Conservation (phyloP, 2,113 vertebrate genomes). For the Salvator merianae region DNA sequence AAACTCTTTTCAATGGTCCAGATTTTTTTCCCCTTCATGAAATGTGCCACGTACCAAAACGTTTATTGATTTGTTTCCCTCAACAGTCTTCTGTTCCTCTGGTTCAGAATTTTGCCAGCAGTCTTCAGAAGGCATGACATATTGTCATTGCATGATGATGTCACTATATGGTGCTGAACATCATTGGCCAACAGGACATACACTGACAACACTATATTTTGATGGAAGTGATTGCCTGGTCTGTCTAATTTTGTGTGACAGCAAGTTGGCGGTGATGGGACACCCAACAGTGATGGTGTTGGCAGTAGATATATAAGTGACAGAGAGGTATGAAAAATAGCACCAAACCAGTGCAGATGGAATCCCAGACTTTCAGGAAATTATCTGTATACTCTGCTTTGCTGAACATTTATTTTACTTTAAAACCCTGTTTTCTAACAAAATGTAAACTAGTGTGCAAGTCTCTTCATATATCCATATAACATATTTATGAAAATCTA, state of each 20-base stretch:
- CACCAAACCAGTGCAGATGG: conserved; percentile 10
- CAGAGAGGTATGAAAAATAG: conserved; percentile 24
- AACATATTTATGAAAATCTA: conserved; percentile 58
- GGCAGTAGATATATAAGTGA: conserved; percentile 16
- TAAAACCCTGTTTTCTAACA: conserved; percentile 1
- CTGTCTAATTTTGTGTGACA: conserved; percentile 24
- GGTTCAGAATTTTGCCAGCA: conserved; percentile 15
- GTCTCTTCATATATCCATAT: conserved; percentile 43
- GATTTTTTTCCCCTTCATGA: neutral
- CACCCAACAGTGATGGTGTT: conserved; percentile 8
- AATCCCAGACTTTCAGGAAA: conserved; percentile 1
- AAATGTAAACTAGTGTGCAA: neutral
- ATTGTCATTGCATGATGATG: neutral
- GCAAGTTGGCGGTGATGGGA: conserved; percentile 16
- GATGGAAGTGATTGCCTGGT: conserved; percentile 24
- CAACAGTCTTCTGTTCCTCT: neutral
- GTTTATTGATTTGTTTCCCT: neutral
- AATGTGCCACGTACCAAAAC: neutral
- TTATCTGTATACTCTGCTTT: conserved; percentile 6
- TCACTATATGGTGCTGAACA: neutral
- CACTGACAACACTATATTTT: conserved; percentile 24
- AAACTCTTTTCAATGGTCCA: neutral
- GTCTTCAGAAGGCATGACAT: conserved; percentile 10
- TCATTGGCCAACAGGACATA: conserved; percentile 6
- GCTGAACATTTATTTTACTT: neutral